These are phyloP conservation scores for Urocynchramus pylzowi DNA, from an alignment of 2,113 vertebrate genomes.

Conservation along the genomic window DNA sequence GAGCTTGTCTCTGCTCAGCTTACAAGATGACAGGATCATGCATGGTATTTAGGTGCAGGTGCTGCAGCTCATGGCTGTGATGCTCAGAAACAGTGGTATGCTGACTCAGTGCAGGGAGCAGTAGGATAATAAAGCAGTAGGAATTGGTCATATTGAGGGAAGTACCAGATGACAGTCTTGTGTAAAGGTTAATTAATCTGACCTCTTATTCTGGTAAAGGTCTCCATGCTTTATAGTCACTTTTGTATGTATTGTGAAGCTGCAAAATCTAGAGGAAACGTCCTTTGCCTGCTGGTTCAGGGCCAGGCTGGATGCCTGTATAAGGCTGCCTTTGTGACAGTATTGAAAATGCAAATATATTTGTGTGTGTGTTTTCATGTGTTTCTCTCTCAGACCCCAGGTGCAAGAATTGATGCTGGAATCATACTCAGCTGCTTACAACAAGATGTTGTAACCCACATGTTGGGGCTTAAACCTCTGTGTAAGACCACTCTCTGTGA, in stretches of 20 bases:
- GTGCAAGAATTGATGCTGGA: not conserved
- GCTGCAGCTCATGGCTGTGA: not conserved
- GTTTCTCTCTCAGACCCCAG: not conserved
- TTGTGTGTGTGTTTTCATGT: not conserved
- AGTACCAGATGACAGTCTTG: not conserved
- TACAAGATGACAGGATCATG: not conserved
- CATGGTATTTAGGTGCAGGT: not conserved
- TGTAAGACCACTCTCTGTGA: not conserved
- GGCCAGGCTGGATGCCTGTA: not conserved
- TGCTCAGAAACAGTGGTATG: not conserved
- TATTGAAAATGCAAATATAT: not conserved
- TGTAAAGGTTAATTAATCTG: not conserved
- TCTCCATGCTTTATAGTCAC: not conserved
- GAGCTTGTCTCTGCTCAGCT: not conserved
- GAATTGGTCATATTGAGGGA: not conserved
- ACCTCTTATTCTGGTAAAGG: not conserved
- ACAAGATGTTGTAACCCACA: not conserved
- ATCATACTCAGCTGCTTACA: not conserved
- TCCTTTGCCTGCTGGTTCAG: not conserved
- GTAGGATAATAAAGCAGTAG: not conserved
- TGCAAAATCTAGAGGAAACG: not conserved
- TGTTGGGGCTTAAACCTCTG: not conserved
- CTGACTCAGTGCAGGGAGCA: not conserved
- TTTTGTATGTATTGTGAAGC: not conserved
- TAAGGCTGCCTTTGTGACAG: not conserved